Percentiles rank a stretch among this genome's conserved stretches.
These are phyloP conservation scores for Meandrusa payeni DNA, from an alignment of 2,888 invertebrate genomes.

Conservation along the genomic window DNA sequence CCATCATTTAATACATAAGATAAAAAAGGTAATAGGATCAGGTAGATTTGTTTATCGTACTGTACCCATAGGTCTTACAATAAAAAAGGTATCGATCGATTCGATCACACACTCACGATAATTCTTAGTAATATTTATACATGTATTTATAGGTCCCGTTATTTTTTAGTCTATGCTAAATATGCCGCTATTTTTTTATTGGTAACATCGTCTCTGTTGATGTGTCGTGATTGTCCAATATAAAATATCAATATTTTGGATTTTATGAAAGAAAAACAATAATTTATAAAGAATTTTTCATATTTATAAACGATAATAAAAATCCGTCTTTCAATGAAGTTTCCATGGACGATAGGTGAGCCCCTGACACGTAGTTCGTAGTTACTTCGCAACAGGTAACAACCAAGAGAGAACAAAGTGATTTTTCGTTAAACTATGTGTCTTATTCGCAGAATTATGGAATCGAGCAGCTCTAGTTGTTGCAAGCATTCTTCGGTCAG, in stretches of 20 bases:
- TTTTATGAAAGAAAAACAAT: conserved; percentile 71
- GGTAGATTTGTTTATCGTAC: no score
- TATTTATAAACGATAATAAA: conserved; percentile 52
- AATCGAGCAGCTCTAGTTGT: conserved; percentile 66
- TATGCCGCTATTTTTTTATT: conserved; percentile 28
- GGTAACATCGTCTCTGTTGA: conserved; percentile 71
- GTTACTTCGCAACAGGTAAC: conserved; percentile 65
- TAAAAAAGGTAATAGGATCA: no score
- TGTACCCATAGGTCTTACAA: no score
- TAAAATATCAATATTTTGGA: conserved; percentile 74
- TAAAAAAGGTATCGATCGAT: no score
- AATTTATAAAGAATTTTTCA: conserved; percentile 49
- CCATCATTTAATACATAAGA: no score
- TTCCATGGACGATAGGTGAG: conserved; percentile 71
- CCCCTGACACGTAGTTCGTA: conserved; percentile 42
- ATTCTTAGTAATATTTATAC: no score
- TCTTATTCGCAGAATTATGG: conserved; percentile 70
- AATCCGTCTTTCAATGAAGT: conserved; percentile 57
- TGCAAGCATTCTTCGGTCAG: conserved; percentile 44
- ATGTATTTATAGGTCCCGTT: conserved; percentile 36
- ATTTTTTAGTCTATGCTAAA: conserved; percentile 27
- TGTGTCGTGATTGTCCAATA: conserved; percentile 77
- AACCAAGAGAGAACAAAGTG: conserved; percentile 65
- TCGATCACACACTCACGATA: no score
- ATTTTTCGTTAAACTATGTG: conserved; percentile 56